Percentiles rank a stretch among this genome's conserved stretches.
These are phyloP conservation scores for Brienomyrus brachyistius DNA, from an alignment of 2,113 vertebrate genomes.

Conservation along the genomic window DNA sequence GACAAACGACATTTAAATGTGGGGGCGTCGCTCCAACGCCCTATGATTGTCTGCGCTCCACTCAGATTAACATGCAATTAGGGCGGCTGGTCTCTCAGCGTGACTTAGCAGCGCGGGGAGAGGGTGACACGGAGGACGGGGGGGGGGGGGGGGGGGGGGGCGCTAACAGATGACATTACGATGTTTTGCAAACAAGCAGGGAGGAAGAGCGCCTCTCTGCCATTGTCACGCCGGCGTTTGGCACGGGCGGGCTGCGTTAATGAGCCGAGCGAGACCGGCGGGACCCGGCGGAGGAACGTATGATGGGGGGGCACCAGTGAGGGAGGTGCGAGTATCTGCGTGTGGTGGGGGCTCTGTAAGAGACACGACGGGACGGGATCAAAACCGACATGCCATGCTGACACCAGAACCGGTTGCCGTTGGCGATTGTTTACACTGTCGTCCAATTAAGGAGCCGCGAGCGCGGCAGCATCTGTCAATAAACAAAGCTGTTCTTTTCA, in stretches of 20 bases:
- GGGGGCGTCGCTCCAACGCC: not conserved
- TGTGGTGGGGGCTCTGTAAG: not conserved
- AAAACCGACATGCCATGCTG: slow-evolving; percentile 70
- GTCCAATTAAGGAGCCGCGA: slow-evolving; percentile 98
- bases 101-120: not conserved
- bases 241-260: slow-evolving; percentile 3
- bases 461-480: slow-evolving; percentile 94
- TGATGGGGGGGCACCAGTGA: not conserved
- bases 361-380: slow-evolving; percentile 28
- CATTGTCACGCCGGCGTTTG: not conserved
- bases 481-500: slow-evolving; percentile 96
- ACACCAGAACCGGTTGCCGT: slow-evolving; percentile 80
- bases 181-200: slow-evolving; percentile 24
- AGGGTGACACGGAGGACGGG: slow-evolving; percentile 1
- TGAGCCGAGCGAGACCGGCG: not conserved
- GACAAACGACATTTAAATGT: not conserved
- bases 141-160: not conserved
- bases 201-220: not conserved
- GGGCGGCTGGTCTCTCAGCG: not conserved
- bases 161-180: slow-evolving; percentile 21
- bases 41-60: not conserved
- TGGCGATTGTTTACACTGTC: slow-evolving; percentile 99
- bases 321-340: not conserved
- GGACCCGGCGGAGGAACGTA: not conserved
- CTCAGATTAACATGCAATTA: slow-evolving; percentile 15